These are phyloP conservation scores for Boulengeromyrus knoepffleri DNA, from an alignment of 2,113 vertebrate genomes.

Conservation along the genomic window DNA sequence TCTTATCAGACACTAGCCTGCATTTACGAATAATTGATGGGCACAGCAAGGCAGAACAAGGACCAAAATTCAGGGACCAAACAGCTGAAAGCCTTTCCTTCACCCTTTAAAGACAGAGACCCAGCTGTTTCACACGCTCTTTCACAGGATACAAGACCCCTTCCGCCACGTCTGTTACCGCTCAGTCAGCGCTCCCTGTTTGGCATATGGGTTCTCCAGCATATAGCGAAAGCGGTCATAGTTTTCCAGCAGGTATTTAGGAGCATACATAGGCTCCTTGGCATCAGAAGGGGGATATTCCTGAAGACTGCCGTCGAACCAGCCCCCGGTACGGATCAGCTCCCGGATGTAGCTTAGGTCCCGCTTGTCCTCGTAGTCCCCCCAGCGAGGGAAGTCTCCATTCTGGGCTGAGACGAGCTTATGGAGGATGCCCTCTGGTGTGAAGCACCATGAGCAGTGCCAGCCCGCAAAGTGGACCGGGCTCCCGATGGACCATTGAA, in stretches of 20 bases:
- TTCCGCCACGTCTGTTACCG: background rate
- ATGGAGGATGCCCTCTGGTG: constrained; percentile 75
- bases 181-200: background rate
- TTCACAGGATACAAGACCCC: background rate
- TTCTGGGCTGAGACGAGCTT: constrained; percentile 82
- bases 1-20: background rate
- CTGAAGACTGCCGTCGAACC: constrained; percentile 76
- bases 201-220: constrained; percentile 71
- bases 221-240: constrained; percentile 66
- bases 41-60: background rate
- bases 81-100: background rate
- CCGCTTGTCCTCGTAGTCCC: constrained; percentile 75
- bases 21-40: background rate
- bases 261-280: constrained; percentile 80
- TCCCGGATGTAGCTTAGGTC: constrained; percentile 74
- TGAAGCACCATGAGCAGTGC: constrained; percentile 88
- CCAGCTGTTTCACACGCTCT: background rate
- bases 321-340: constrained; percentile 76
- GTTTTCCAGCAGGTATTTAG: constrained; percentile 72
- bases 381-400: constrained; percentile 83
- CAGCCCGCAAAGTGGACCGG: constrained; percentile 80
- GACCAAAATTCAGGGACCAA: background rate
- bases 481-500: constrained; percentile 77
- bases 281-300: constrained; percentile 69
- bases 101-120: background rate